phyloP scores from a whole-genome alignment of 2,888 invertebrate genomes.

The Koerneria pararmatus region DNA sequence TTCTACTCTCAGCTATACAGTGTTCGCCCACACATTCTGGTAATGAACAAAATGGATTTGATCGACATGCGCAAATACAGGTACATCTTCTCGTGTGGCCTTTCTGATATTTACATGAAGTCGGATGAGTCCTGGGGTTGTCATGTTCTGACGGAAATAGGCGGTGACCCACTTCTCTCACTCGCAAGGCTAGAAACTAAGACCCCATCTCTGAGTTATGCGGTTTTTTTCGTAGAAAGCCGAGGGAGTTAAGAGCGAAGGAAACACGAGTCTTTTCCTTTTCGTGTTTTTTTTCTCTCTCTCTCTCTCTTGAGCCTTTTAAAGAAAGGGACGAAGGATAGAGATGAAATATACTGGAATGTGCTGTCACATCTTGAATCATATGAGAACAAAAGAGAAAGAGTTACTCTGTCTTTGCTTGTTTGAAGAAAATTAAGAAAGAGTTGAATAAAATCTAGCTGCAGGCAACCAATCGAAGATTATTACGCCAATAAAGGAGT shows the following conservation, averaged over 20 bases:
- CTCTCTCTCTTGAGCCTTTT: not conserved
- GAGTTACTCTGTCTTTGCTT: too few species aligned
- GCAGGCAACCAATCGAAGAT: conserved; percentile 50
- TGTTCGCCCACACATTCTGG: conserved; percentile 56
- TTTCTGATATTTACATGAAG: not conserved
- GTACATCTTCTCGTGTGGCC: too few species aligned
- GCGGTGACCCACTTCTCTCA: too few species aligned
- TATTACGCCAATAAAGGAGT: conserved; percentile 46
- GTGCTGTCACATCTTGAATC: not conserved
- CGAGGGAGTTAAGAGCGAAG: too few species aligned
- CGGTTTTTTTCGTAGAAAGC: too few species aligned
- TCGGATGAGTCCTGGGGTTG: not conserved
- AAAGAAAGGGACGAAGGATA: not conserved
- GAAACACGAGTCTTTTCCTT: not conserved
- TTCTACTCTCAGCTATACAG: conserved; percentile 47
- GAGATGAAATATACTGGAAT: not conserved
- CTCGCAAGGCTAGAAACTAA: too few species aligned
- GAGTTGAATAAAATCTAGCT: too few species aligned
- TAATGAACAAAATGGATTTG: conserved; percentile 58
- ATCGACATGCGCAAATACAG: conserved; percentile 52
- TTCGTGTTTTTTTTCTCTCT: not conserved
- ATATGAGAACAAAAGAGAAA: not conserved
- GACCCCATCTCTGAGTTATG: too few species aligned
- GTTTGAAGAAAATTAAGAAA: too few species aligned
- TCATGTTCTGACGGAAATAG: too few species aligned